These are phyloP conservation scores for Drosophila jambulina DNA, from an alignment of 1,140 invertebrate species.

Conservation along the genomic window DNA sequence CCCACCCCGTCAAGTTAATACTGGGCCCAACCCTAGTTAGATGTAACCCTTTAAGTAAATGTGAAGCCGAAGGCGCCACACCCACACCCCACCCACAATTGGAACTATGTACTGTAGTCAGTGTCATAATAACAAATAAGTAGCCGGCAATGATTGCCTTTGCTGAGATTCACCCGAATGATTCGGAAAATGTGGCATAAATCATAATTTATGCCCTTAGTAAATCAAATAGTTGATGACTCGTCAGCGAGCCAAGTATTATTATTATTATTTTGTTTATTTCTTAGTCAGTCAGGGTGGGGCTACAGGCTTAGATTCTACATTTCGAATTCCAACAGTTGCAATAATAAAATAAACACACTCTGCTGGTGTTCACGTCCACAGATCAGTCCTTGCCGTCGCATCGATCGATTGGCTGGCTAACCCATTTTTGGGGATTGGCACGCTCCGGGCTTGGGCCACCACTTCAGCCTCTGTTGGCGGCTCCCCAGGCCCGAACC, in stretches of 20 bases:
- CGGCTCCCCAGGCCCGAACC: background rate
- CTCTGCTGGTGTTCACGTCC: conserved; percentile 5
- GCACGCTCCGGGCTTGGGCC: conserved; percentile 15
- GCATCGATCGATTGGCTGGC: conserved; percentile 4
- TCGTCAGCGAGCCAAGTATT: background rate
- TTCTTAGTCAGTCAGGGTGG: conserved; percentile 1
- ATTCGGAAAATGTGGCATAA: background rate
- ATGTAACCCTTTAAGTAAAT: background rate
- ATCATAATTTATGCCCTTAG: background rate
- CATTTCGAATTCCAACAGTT: background rate
- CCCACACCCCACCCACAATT: background rate
- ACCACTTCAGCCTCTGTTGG: background rate
- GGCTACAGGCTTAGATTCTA: background rate
- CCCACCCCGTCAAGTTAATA: background rate
- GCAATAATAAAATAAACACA: background rate
- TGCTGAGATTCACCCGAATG: background rate
- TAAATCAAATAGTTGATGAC: conserved; percentile 10
- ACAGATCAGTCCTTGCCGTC: conserved; percentile 9
- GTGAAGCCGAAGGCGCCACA: background rate
- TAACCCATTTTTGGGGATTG: conserved; percentile 27
- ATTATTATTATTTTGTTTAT: background rate
- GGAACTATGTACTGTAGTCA: background rate
- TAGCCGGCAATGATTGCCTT: background rate
- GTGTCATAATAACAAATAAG: conserved; percentile 9
- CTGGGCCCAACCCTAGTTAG: conserved; percentile 3